Evolutionary conservation across 1,140 invertebrate species (phyloP), one percentile per base, ranked within the genome.

Genomic region (Copidosoma floridanum): DNA sequence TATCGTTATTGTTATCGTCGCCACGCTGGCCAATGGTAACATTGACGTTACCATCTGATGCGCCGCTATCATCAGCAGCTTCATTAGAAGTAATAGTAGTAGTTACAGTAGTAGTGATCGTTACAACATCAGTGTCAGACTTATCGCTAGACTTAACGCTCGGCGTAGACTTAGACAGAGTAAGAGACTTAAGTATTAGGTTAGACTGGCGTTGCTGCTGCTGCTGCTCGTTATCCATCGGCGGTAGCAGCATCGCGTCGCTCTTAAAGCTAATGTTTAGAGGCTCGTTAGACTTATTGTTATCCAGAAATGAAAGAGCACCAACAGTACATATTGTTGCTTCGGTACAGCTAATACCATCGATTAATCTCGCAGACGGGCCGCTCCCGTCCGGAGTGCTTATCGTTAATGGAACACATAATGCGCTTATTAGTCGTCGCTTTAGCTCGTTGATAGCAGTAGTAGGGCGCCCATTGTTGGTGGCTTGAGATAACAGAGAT

Each of bases 271-370:
- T 78, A 80, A 68, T 69, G 68, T 78, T 78, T 74, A 75, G 71
- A 73, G 73, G 77, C 76, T 79, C 73, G 69, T 79, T 78, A 78
- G 71, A 78, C 73, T 77, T 79, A 80, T 76, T 69, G 68, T 79
- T 79, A 79, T 80, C 76, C 78, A 79, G 78, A 79, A 79, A 78
- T 77, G 75, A 80, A 80, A 79, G 78, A 80, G 78, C 78, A 80
- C 78, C 78, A 79, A 79, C 77, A 79, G 77, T 80, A 77, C 74
- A 79, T 71, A 79, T 80, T 80, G 78, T 79, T 79, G 77, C 78
- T 79, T 79, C 73, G 76, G 76, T 79, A 79, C 73, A 70, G 71
- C 74, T 78, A 80, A 80, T 79, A 80, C 76, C 75, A 76, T 79
- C 73, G 73, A 67, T 68, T 67, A 63, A 61, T 67, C 52, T 61